Percentiles rank a stretch among this genome's conserved stretches.
These are phyloP conservation scores for Standfussiana lucernea DNA, from an alignment of 2,888 invertebrate species.

Conservation along the genomic window DNA sequence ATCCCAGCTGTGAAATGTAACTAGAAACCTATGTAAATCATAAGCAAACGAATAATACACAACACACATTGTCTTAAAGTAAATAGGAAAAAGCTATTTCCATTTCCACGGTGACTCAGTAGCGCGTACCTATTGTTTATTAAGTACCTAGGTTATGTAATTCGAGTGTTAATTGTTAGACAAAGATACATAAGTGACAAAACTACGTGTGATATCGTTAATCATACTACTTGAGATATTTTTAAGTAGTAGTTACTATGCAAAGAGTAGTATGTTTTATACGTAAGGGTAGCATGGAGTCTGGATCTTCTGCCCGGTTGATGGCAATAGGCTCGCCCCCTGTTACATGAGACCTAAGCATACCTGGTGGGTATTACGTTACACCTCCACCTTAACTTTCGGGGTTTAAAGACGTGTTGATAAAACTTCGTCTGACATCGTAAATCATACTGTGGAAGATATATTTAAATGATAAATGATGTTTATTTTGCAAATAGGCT, in stretches of 20 bases:
- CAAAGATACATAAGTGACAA: conserved; percentile 15
- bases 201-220: conserved; percentile 38
- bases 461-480: no score
- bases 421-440: conserved; percentile 19
- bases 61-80: conserved; percentile 19
- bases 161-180: conserved; percentile 45
- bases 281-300: no score
- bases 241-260: no score
- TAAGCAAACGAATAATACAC: conserved; percentile 45
- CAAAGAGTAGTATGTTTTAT: no score
- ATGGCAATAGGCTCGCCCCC: background rate
- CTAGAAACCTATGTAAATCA: conserved; percentile 33
- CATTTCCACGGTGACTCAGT: conserved; percentile 34
- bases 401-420: background rate
- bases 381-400: background rate
- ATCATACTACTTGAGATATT: conserved; percentile 10
- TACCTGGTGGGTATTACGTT: background rate
- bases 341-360: background rate
- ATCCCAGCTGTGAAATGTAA: background rate
- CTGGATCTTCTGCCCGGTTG: background rate
- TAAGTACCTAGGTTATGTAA: conserved; percentile 29
- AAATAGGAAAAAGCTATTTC: conserved; percentile 48
- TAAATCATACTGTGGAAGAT: background rate
- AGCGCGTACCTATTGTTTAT: conserved; percentile 25
- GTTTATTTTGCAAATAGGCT: no score